Base-by-base conservation (phyloP, 2,113 vertebrate species). In the Xerus inauris region DNA sequence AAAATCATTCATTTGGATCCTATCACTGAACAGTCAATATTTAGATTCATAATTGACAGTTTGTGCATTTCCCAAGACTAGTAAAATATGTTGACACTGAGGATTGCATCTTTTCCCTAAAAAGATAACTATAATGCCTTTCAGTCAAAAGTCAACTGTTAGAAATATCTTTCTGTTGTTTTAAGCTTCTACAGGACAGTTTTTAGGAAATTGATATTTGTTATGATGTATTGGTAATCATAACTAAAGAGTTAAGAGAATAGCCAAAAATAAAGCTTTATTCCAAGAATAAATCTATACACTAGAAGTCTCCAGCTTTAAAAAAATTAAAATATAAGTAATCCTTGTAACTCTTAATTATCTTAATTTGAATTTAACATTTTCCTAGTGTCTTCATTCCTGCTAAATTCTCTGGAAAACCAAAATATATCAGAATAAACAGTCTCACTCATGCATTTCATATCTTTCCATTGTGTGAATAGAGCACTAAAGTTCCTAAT, bases 311-410 rank as follows among this genome's bases (percentile, higher is more conserved):
- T 75, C 5, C 65, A 64, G 8, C 30, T 83, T 93, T 32, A 47
- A 87, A 92, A 92, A 87, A 80, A 16, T 79, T 12, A 59, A 76
- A 93, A 87, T 59, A n/a, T 51, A 87, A 95, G 22, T 64, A 88
- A 82, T 90, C 7, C 3, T 89, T 91, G 14, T 87, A 91, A 94
- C 14, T 79, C 45, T 87, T 96, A 96, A 96, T 96, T 89, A 77
- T 32, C 47, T 86, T 96, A 45, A 95, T 96, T 96, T 96, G 45
- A 97, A 89, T 93, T 97, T 93, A 91, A 93, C 42, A 85, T 38
- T 94, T 97, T 96, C 80, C 20, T 95, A 42, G 38, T 92, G 71
- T 85, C 38, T 87, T 96, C 38, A 76, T 94, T 96, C 28, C 59
- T 67, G 32, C 47, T 95, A 93, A 95, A 92, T 38, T 96, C 38